Conservation (phyloP, 2,888 invertebrate genomes). For the Lasioglossum oenotherae region DNA sequence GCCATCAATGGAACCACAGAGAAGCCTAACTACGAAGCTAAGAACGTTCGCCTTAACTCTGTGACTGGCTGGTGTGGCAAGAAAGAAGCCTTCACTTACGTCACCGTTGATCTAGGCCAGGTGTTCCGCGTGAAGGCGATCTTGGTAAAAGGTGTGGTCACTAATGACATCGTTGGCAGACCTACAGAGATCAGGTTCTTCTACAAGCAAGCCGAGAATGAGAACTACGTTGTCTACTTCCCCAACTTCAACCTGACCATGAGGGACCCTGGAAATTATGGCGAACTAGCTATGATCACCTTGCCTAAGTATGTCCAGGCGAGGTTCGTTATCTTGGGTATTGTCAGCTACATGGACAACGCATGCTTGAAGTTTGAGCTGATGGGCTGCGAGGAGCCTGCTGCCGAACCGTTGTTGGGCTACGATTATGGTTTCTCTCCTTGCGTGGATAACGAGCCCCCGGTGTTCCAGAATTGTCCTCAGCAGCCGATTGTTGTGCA, state of each 20-base stretch:
- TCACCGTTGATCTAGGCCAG: slow-evolving; percentile 97
- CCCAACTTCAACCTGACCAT: slow-evolving; percentile 98
- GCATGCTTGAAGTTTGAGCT: slow-evolving; percentile 98
- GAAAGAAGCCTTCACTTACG: slow-evolving; percentile 97
- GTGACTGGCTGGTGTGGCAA: slow-evolving; percentile 99
- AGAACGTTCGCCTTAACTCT: slow-evolving; percentile 94
- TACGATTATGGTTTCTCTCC: slow-evolving; percentile 97
- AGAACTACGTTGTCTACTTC: slow-evolving; percentile 98
- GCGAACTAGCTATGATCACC: slow-evolving; percentile 98
- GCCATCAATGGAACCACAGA: slow-evolving; percentile 98
- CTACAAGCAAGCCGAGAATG: slow-evolving; percentile 96
- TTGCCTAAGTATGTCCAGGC: slow-evolving; percentile 97
- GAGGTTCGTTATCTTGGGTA: slow-evolving; percentile 96
- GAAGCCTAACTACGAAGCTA: slow-evolving; percentile 95
- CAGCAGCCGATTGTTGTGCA: slow-evolving; percentile 95
- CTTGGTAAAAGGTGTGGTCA: slow-evolving; percentile 96
- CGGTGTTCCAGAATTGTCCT: slow-evolving; percentile 98
- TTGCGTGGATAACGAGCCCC: slow-evolving; percentile 98
- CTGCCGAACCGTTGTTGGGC: slow-evolving; percentile 92
- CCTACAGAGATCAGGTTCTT: slow-evolving; percentile 98
- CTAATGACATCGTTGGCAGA: slow-evolving; percentile 97
- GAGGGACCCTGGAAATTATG: slow-evolving; percentile 98
- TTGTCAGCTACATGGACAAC: slow-evolving; percentile 98
- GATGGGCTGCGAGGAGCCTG: slow-evolving; percentile 97
- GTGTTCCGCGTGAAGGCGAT: slow-evolving; percentile 97